phyloP scores from a whole-genome alignment of 2,797 vertebrate genomes.

The Varecia variegata region DNA sequence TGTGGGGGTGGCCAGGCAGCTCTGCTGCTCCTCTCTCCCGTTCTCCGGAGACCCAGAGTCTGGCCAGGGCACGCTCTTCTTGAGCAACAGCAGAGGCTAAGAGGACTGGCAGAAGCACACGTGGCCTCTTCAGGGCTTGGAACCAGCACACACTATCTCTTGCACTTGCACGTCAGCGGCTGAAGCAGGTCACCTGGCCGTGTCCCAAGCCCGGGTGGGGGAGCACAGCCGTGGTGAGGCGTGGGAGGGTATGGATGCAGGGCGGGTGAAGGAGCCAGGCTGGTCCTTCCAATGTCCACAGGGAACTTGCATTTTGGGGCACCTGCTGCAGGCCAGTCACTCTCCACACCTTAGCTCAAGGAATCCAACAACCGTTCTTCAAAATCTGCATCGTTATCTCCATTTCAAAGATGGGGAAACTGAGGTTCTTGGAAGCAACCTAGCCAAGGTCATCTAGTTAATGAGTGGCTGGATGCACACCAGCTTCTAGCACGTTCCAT shows the following conservation, averaged over 20 bases:
- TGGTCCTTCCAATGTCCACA: fast-evolving
- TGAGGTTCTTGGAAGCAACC: neutral
- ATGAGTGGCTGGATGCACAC: neutral
- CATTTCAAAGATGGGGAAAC: neutral
- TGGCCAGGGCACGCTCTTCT: neutral
- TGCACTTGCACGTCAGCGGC: neutral
- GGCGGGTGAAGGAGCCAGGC: neutral
- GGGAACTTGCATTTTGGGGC: neutral
- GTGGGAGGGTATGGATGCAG: fast-evolving
- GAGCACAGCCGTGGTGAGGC: no score
- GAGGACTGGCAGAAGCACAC: neutral
- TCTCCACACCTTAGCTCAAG: neutral
- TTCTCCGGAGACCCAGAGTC: neutral
- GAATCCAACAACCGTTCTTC: neutral
- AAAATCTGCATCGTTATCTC: fast-evolving
- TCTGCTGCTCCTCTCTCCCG: no score
- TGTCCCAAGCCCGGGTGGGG: neutral
- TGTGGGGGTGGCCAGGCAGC: neutral
- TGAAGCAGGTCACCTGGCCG: neutral
- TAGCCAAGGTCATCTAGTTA: neutral
- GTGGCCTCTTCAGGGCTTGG: neutral
- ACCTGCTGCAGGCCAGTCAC: neutral
- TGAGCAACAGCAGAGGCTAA: neutral
- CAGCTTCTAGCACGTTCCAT: neutral
- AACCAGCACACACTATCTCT: fast-evolving